Evolutionary conservation across 2,797 vertebrate species (phyloP).

Genomic region (Betta splendens): DNA sequence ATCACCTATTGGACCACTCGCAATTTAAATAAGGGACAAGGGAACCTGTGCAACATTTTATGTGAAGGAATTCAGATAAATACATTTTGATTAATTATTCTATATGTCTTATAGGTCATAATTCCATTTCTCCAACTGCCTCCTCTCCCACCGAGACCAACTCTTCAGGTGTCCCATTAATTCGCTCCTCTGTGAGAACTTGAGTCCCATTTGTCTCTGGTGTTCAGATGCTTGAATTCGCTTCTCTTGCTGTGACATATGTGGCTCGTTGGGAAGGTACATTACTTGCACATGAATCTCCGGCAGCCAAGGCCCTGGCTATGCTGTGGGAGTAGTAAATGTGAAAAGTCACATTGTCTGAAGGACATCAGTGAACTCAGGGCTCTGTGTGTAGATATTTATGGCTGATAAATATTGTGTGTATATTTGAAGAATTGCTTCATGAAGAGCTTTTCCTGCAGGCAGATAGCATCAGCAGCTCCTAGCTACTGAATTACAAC

Average conservation of each 20-base stretch:
- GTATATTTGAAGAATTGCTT: conserved; percentile 53
- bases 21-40: too few relatives aligned
- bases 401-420: conserved; percentile 34
- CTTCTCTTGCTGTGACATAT: conserved; percentile 11
- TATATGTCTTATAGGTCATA: conserved; percentile 55
- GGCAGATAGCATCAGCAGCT: conserved; percentile 24
- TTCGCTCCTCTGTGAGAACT: conserved; percentile 81
- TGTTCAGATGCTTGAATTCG: conserved; percentile 3
- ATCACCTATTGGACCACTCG: too few relatives aligned
- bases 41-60: too few relatives aligned
- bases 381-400: conserved; percentile 57
- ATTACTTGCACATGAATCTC: conserved; percentile 37
- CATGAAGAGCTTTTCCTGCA: conserved; percentile 16
- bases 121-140: conserved; percentile 77
- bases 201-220: conserved; percentile 38
- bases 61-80: too few relatives aligned
- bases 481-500: not conserved
- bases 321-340: conserved; percentile 26
- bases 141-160: conserved; percentile 84
- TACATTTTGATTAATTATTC: too few relatives aligned
- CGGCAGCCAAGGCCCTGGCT: conserved; percentile 26
- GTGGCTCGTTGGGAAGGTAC: conserved; percentile 13
- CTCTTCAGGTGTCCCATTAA: conserved; percentile 87
- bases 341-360: conserved; percentile 44
- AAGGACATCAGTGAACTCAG: conserved; percentile 65